Conservation (phyloP, 2,797 vertebrate species). For the Myotis myotis region DNA sequence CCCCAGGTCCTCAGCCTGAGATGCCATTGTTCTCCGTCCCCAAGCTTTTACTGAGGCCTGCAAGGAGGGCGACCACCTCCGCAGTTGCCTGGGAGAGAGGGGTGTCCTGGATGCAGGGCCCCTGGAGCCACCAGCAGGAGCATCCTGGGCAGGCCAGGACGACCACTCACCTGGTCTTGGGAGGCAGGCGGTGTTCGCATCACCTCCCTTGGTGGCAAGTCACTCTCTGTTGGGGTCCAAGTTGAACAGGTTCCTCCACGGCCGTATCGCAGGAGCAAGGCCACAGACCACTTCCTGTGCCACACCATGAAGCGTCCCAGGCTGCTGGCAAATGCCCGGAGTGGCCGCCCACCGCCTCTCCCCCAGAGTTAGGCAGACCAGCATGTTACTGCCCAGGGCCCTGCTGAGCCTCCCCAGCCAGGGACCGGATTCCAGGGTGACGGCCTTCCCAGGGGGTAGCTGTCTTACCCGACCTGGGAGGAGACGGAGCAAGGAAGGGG, state of each 20-base stretch:
- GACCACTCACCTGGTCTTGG: background rate
- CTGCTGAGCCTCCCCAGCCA: accelerated
- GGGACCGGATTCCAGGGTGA: background rate
- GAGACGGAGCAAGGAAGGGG: background rate
- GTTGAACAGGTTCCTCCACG: accelerated
- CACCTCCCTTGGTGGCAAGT: background rate
- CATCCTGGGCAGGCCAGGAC: accelerated
- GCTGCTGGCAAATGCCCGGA: background rate
- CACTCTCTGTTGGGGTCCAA: background rate
- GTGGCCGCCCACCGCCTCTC: accelerated
- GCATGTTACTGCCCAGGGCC: accelerated
- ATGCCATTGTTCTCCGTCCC: accelerated
- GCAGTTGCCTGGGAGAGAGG: accelerated
- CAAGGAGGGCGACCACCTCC: accelerated
- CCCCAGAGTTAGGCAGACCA: background rate
- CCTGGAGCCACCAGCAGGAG: background rate
- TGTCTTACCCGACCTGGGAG: accelerated
- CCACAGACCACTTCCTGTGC: background rate
- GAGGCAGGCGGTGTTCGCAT: background rate
- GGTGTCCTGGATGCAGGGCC: background rate
- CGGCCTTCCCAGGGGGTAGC: background rate
- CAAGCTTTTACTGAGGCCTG: background rate
- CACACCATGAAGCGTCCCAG: accelerated
- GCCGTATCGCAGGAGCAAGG: accelerated
- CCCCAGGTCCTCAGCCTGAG: accelerated